Percentiles rank a stretch among this genome's conserved stretches.
Conservation (phyloP, 2,797 vertebrate species). For the Spinus olivaceus region DNA sequence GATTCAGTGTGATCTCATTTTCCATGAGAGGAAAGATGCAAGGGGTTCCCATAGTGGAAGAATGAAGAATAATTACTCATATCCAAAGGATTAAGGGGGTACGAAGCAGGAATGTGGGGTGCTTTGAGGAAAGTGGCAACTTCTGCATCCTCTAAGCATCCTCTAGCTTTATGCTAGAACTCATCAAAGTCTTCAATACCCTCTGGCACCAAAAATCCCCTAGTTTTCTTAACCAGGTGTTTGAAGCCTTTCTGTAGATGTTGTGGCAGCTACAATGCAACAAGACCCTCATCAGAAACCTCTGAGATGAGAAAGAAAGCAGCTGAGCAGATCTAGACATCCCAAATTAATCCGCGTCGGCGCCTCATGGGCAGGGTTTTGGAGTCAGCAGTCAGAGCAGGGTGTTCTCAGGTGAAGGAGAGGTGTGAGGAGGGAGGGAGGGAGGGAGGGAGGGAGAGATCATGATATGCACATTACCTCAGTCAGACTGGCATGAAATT, state of each 20-base stretch:
- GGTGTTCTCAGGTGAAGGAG: background rate
- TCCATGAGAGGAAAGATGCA: background rate
- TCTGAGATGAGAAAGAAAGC: background rate
- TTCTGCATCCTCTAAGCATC: background rate
- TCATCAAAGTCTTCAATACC: background rate
- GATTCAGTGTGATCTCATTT: background rate
- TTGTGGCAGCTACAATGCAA: background rate
- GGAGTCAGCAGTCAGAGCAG: background rate
- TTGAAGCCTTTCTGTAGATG: background rate
- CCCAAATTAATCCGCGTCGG: rapidly evolving
- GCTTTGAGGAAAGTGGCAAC: background rate
- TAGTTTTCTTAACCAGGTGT: background rate
- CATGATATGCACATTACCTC: background rate
- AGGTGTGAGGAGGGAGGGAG: background rate
- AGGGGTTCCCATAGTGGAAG: background rate
- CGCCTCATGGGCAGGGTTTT: background rate
- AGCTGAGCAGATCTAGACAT: background rate
- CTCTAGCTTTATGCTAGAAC: background rate
- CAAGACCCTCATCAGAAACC: background rate
- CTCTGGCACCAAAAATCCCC: background rate
- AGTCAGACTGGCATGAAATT: background rate
- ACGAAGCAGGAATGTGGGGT: background rate
- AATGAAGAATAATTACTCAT: background rate
- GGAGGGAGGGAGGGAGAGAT: background rate
- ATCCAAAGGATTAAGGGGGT: background rate